These are phyloP conservation scores for Drosophila histrio DNA, from an alignment of 2,888 invertebrate species.

Conservation along the genomic window DNA sequence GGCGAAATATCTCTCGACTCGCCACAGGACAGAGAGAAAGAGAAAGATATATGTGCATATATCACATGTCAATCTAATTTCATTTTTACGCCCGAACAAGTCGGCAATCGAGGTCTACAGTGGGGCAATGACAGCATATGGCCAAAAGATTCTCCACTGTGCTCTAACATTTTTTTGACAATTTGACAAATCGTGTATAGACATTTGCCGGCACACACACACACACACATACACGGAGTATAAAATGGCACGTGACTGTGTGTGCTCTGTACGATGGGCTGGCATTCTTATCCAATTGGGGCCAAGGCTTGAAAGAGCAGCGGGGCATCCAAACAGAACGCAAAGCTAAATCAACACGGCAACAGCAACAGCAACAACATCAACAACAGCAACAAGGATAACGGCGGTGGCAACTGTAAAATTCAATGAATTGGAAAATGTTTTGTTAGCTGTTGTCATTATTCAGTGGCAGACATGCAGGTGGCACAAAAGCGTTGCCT, in stretches of 20 bases:
- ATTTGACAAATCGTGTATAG: slow-evolving; percentile 78
- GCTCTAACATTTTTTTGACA: slow-evolving; percentile 49
- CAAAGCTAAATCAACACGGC: slow-evolving; percentile 59
- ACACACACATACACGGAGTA: slow-evolving; percentile 14
- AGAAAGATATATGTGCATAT: slow-evolving; percentile 48
- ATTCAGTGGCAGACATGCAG: slow-evolving; percentile 67
- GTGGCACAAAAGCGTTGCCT: slow-evolving; percentile 51
- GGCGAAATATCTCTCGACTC: slow-evolving; percentile 34
- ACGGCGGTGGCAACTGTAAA: slow-evolving; percentile 68
- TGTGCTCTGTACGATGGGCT: slow-evolving; percentile 15
- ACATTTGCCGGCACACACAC: slow-evolving; percentile 67
- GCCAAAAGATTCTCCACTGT: slow-evolving; percentile 33
- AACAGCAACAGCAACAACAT: slow-evolving; percentile 14
- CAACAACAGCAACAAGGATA: slow-evolving; percentile 22
- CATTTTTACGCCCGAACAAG: slow-evolving; percentile 73
- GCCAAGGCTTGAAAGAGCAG: slow-evolving; percentile 61
- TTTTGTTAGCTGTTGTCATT: slow-evolving; percentile 74
- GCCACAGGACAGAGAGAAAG: neutral
- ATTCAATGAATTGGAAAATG: slow-evolving; percentile 82
- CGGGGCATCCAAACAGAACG: slow-evolving; percentile 47
- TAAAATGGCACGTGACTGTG: slow-evolving; percentile 57
- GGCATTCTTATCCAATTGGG: slow-evolving; percentile 52
- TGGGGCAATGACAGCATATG: slow-evolving; percentile 46
- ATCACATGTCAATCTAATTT: slow-evolving; percentile 81
- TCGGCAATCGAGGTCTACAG: slow-evolving; percentile 45